Base-by-base conservation (phyloP, 2,797 vertebrate genomes). In the Allobates femoralis region DNA sequence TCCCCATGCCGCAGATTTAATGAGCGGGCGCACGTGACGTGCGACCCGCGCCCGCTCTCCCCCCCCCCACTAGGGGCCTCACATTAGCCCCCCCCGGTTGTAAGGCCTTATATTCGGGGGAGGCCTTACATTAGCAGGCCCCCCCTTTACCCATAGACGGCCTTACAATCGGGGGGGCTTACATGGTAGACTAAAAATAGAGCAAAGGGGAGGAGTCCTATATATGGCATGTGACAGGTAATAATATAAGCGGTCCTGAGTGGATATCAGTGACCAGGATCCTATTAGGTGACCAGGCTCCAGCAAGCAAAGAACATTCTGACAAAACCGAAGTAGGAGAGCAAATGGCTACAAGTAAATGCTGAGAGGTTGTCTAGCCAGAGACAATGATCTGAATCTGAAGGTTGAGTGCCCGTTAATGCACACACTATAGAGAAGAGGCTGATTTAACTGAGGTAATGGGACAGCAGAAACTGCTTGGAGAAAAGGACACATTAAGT, bases 401-500 rank as follows among this genome's bases (percentile, higher is more conserved):
- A 41, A 64, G 67, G 34, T 60, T 53, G 37, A 81, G 18, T 55
- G 18, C 18, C 28, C 3, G 60, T 26, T 78, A 78, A 77, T 69
- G 64, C 15, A 15, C 4, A 46, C 30, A 46, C 30, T 85, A 56
- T 19, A 58, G 60, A 51, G 23, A 79, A 86, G 85, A 86, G 71
- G 12, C 28, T 7, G 28, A 26, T 86, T 75, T 81, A 81, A 85
- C 69, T 79, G 56, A 28, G n/a, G 75, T 58, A 55, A 79, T 21
- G 69, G 69, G 78, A 56, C 53, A 51, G 15, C 41, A 55, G 56
- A 81, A 81, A 58, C 66, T 26, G 15, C n/a, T 26, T 5, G 77
- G 66, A 62, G 28, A 53, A 67, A 41, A 30, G 73, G 74, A 66
- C 34, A 53, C 79, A 66, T 81, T 56, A 81, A 86, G 79, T 75